A percentile compares a stretch with the other conserved stretches of the same genome.
phyloP scores from a whole-genome alignment of 2,797 vertebrate species.

The Phaenicophaeus curvirostris region DNA sequence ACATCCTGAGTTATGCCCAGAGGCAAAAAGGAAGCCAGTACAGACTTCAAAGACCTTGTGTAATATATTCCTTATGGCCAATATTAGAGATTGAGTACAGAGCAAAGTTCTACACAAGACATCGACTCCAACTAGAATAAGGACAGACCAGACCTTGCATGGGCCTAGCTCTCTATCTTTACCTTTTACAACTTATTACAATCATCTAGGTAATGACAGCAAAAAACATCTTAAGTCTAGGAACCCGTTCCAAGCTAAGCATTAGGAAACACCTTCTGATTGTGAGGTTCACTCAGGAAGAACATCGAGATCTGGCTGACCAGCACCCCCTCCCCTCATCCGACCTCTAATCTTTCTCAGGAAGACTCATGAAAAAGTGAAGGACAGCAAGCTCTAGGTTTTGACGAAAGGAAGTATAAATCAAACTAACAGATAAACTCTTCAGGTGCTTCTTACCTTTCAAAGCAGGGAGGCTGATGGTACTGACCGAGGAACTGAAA shows the following conservation, averaged over 20 bases:
- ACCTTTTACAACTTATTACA: background rate
- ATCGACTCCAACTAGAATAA: background rate
- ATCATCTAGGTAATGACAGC: background rate
- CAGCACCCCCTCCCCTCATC: background rate
- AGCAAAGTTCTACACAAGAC: constrained; percentile 30
- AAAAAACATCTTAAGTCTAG: background rate
- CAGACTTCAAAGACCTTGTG: constrained; percentile 65
- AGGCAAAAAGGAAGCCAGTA: constrained; percentile 65
- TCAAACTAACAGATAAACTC: background rate
- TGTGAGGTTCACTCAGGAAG: background rate
- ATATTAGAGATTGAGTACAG: constrained; percentile 56
- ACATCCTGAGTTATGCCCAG: constrained; percentile 58
- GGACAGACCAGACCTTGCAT: background rate
- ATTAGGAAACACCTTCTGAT: background rate
- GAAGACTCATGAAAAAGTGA: background rate
- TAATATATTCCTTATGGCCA: constrained; percentile 68
- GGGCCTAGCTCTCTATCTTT: background rate
- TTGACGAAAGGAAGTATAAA: background rate
- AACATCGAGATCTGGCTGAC: background rate
- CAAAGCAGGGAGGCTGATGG: background rate
- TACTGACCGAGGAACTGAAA: background rate
- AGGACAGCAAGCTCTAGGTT: background rate
- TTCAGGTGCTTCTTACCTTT: background rate
- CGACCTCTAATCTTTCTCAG: background rate
- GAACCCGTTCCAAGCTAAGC: background rate